Percentiles rank a stretch among this genome's conserved stretches.
These are phyloP conservation scores for Artibeus jamaicensis DNA, from an alignment of 2,797 vertebrate species.

Conservation along the genomic window DNA sequence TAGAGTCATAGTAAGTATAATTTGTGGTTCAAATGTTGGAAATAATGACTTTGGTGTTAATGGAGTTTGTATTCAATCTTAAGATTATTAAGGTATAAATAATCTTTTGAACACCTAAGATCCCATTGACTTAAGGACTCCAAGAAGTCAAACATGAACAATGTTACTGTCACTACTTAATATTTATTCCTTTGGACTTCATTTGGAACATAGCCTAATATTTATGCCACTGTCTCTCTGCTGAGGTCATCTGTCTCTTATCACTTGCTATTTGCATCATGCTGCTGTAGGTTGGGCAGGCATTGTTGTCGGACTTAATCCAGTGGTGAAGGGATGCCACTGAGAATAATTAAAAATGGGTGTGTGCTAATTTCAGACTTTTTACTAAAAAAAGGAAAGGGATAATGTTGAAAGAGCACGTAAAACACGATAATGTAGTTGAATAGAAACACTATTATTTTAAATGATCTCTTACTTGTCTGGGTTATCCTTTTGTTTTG, in stretches of 20 bases:
- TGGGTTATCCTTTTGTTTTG: constrained; percentile 55
- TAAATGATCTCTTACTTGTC: constrained; percentile 45
- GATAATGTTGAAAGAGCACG: constrained; percentile 36
- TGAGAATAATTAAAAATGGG: constrained; percentile 56
- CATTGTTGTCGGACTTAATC: constrained; percentile 62
- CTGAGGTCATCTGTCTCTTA: constrained; percentile 61
- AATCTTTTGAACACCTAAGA: background rate
- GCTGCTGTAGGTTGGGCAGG: background rate
- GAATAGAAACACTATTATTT: constrained; percentile 55
- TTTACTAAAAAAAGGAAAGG: constrained; percentile 37
- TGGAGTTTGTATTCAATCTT: background rate
- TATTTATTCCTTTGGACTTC: constrained; percentile 52
- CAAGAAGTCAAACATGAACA: background rate
- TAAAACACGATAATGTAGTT: constrained; percentile 57
- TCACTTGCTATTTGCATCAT: constrained; percentile 53
- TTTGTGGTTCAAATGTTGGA: background rate
- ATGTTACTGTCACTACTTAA: background rate
- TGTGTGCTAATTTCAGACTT: constrained; percentile 67
- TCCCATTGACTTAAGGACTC: background rate
- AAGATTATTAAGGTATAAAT: background rate
- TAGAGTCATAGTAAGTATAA: background rate
- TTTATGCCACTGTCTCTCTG: background rate
- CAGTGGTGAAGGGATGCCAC: constrained; percentile 29
- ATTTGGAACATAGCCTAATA: constrained; percentile 45
- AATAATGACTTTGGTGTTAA: background rate